A percentile compares a stretch with the other conserved stretches of the same genome.
phyloP scores from a whole-genome alignment of 2,888 invertebrate species.

The Agrilus biguttatus region DNA sequence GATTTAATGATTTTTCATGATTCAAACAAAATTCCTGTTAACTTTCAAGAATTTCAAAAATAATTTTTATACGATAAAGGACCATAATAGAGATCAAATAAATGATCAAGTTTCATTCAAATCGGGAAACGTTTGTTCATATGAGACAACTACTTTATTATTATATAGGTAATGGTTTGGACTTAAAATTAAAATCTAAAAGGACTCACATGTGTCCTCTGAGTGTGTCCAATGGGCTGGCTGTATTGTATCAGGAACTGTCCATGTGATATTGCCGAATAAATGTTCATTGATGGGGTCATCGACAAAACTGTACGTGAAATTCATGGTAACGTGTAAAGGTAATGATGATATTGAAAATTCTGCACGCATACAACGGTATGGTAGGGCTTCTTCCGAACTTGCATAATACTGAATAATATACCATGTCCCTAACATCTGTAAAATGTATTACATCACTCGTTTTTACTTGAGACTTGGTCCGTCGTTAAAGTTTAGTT shows the following conservation, averaged over 20 bases:
- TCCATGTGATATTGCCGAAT: slow-evolving; percentile 77
- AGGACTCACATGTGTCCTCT: slow-evolving; percentile 61
- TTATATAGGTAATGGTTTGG: too few species aligned
- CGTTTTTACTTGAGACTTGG: too few species aligned
- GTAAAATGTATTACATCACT: too few species aligned
- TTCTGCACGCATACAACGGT: slow-evolving; percentile 73
- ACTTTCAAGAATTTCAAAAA: too few species aligned
- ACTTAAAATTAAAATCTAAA: neutral
- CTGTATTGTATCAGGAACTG: slow-evolving; percentile 53
- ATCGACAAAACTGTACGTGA: slow-evolving; percentile 73
- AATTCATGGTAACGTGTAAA: slow-evolving; percentile 71
- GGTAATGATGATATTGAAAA: slow-evolving; percentile 40
- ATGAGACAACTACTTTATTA: too few species aligned
- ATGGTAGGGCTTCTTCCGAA: slow-evolving; percentile 72
- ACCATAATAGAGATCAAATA: too few species aligned
- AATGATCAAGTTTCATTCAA: too few species aligned
- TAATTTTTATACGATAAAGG: too few species aligned
- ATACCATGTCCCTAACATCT: slow-evolving; percentile 75
- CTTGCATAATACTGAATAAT: slow-evolving; percentile 82
- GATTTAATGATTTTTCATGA: too few species aligned
- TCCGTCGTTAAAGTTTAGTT: too few species aligned
- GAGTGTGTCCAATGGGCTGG: slow-evolving; percentile 81
- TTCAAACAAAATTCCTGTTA: too few species aligned
- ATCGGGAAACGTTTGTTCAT: too few species aligned
- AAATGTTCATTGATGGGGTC: slow-evolving; percentile 70